phyloP scores from a whole-genome alignment of 1,140 invertebrate species.

The Antheraea mylitta region DNA sequence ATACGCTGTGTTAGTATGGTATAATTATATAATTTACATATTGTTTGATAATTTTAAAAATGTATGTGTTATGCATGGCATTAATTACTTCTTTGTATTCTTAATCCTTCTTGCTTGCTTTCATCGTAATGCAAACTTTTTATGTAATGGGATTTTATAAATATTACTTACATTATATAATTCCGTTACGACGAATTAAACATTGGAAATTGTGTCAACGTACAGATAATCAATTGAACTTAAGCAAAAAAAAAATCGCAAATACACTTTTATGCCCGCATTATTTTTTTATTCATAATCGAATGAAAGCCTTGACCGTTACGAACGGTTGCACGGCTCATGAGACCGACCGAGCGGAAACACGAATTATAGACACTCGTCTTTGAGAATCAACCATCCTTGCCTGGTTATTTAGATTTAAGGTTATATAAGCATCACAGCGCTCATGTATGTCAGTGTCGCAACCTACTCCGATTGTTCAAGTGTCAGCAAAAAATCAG shows the following conservation, averaged over 20 bases:
- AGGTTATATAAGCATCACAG: conserved; percentile 62
- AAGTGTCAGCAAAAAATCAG: conserved; percentile 54
- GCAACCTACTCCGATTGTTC: conserved; percentile 66
- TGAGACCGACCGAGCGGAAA: conserved; percentile 42
- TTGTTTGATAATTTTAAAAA: no score
- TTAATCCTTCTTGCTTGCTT: no score
- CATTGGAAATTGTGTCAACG: not conserved
- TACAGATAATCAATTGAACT: not conserved
- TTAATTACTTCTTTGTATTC: no score
- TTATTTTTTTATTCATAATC: not conserved
- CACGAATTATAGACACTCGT: conserved; percentile 31
- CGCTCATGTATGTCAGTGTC: conserved; percentile 74
- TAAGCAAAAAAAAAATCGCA: conserved; percentile 2
- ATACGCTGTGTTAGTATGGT: no score
- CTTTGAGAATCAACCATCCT: conserved; percentile 47
- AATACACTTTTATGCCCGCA: not conserved
- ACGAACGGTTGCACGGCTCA: conserved; percentile 51
- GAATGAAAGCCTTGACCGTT: conserved; percentile 47
- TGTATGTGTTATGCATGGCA: no score
- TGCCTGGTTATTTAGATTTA: conserved; percentile 44
- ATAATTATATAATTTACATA: no score
- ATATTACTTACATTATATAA: not conserved
- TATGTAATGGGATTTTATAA: not conserved
- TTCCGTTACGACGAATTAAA: not conserved
- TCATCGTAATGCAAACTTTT: no score